Conservation (phyloP, 2,797 vertebrate genomes). For the Ispidina lecontei region DNA sequence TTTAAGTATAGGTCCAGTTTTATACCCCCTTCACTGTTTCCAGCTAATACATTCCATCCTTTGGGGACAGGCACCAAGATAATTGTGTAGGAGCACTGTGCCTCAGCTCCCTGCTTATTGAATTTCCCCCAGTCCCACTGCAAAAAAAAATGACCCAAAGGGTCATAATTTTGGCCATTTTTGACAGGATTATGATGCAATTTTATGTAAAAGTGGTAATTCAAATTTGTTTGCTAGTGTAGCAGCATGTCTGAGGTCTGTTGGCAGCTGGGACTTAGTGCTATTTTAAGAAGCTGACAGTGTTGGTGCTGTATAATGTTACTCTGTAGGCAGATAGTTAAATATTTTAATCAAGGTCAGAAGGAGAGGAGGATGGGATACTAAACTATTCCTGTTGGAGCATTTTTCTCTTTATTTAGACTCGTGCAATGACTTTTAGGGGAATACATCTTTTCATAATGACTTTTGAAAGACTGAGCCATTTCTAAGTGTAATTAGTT, state of each 20-base stretch:
- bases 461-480: not conserved
- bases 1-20: not conserved
- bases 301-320: constrained; percentile 23
- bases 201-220: not conserved
- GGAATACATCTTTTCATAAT: not conserved
- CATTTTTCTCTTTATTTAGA: not conserved
- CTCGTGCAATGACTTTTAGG: not conserved
- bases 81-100: not conserved
- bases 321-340: not conserved
- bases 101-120: not conserved
- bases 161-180: not conserved
- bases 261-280: not conserved
- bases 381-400: not conserved
- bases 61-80: not conserved
- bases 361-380: not conserved
- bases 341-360: constrained; percentile 46
- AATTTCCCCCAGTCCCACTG: not conserved
- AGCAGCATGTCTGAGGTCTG: not conserved
- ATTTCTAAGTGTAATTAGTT: not conserved
- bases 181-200: not conserved
- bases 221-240: not conserved
- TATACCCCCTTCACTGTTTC: not conserved
- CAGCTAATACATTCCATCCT: not conserved
- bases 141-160: not conserved
- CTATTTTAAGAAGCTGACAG: constrained; percentile 49